Base-by-base conservation (phyloP, 2,113 vertebrate genomes). In the Tyrannus savana region DNA sequence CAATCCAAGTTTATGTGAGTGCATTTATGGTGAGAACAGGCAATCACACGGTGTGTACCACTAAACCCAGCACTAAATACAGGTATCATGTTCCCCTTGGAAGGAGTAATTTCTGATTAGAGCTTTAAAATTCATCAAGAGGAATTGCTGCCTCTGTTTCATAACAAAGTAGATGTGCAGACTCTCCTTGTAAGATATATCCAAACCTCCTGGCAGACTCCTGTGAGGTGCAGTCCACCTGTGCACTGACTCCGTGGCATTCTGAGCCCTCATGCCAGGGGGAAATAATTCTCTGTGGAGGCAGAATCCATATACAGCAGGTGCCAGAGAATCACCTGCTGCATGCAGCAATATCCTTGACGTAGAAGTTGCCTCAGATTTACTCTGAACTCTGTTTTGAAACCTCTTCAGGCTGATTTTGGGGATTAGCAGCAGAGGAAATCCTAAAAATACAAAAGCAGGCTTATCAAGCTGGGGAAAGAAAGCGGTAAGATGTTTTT, bases 371-470 rank as follows among this genome's bases (percentile, higher is more conserved):
- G 60, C 55, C 80, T 87, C 73, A 71, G 60, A 79, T 63, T 89
- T 56, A 78, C 89, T 68, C 76, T 15, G 27, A 74, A 50, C 56
- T 77, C 76, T 68, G 73, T 78, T 94, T 67, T 78, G 69, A 95
- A 93, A 93, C 47, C n/a, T 86, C 79, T 91, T 87, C 87, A 84
- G 73, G 69, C 25, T 87, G 81, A 67, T 89, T 89, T 89, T 1
- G 30, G 74, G 49, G 62, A 89, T 91, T 94, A 94, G 49, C 50
- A 81, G 39, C 41, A 42, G 90, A 74, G 77, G 81, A 90, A 89
- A 95, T 95, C 80, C 93, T 88, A 71, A 95, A 94, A 96, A 83
- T 80, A 90, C 46, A 91, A 84, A 88, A 53, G 56, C 67, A 59
- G 76, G 78, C 79, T 94, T 91, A 86, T 56, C 39, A 49, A 85